Evolutionary conservation across 2,797 vertebrate genomes (phyloP).

Genomic region (Heterohyrax brucei): DNA sequence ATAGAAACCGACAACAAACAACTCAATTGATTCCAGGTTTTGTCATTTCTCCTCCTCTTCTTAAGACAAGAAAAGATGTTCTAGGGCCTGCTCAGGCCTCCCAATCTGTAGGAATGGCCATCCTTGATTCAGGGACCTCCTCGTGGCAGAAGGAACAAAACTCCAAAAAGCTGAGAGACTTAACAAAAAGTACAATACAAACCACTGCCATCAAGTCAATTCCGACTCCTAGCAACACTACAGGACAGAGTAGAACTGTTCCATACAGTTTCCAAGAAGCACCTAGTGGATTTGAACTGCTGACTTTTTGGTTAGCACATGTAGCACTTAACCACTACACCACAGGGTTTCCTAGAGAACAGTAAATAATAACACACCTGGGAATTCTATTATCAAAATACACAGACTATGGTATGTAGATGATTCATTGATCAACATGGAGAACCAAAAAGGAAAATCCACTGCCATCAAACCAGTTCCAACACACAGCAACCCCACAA

Average conservation of each 20-base stretch:
- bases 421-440: not conserved
- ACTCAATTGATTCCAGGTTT: conserved; percentile 22
- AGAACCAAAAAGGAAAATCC: not conserved
- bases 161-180: not conserved
- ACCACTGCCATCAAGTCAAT: no score
- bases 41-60: conserved; percentile 37
- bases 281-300: no score
- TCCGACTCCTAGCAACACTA: no score
- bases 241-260: no score
- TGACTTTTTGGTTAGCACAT: no score
- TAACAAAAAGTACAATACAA: no score
- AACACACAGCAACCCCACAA: not conserved
- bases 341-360: not conserved
- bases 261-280: no score
- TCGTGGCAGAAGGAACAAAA: not conserved
- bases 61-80: conserved; percentile 35
- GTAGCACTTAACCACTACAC: no score
- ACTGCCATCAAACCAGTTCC: no score
- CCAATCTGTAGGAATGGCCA: not conserved
- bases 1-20: conserved; percentile 66
- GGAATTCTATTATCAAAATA: not conserved
- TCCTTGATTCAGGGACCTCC: not conserved
- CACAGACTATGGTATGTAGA: not conserved
- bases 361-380: not conserved
- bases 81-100: not conserved